Evolutionary conservation across 2,888 invertebrate species (phyloP).

Genomic region (Troides helena): DNA sequence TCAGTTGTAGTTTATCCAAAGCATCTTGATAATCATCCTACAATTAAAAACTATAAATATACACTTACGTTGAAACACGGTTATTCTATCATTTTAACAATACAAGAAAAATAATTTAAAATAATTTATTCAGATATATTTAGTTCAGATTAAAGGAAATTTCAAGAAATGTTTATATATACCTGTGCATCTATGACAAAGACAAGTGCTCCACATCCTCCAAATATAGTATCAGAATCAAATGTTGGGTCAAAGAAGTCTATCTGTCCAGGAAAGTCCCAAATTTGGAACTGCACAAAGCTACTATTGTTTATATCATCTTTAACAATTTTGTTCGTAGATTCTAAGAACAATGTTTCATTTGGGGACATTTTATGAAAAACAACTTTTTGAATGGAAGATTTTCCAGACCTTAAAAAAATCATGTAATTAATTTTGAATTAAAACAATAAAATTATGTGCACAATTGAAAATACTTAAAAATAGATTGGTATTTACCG

Average conservation of each 20-base stretch:
- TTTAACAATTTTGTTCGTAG: conserved; percentile 98
- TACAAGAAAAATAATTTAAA: neutral
- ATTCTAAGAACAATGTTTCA: conserved; percentile 98
- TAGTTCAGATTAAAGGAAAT: neutral
- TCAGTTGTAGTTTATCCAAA: conserved; percentile 93
- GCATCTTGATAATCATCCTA: conserved; percentile 99
- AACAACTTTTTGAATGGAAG: conserved; percentile 99
- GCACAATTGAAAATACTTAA: neutral
- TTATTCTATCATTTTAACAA: neutral
- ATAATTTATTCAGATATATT: neutral
- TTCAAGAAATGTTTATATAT: conserved; percentile 33
- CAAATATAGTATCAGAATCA: conserved; percentile 97
- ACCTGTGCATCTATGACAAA: conserved; percentile 99
- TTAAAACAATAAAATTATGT: neutral
- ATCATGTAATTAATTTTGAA: conserved; percentile 3
- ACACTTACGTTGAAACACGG: neutral
- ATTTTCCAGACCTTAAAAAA: conserved; percentile 94
- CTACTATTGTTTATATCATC: conserved; percentile 97
- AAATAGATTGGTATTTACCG: conserved; percentile 77
- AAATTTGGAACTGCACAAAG: conserved; percentile 99
- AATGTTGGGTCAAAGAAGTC: conserved; percentile 98
- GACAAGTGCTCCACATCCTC: conserved; percentile 97
- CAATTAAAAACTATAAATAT: conserved; percentile 40
- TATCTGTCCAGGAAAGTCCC: conserved; percentile 99
- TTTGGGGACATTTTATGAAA: conserved; percentile 99